Percentiles rank a stretch among this genome's conserved stretches.
These are phyloP conservation scores for Brienomyrus longianalis DNA, from an alignment of 2,113 vertebrate genomes.

Conservation along the genomic window DNA sequence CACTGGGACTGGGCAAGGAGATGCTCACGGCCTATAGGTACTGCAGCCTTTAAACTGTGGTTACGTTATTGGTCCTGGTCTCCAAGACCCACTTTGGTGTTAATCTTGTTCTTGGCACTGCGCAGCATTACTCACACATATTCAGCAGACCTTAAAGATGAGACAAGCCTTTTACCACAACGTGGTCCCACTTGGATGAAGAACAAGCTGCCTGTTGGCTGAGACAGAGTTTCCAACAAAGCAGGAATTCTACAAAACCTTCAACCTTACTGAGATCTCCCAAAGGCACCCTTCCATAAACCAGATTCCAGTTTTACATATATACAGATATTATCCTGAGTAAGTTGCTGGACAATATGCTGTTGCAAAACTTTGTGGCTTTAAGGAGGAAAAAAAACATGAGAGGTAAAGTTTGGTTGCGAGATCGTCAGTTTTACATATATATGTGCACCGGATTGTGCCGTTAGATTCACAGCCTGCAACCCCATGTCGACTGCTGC, in stretches of 20 bases:
- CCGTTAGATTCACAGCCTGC: background rate
- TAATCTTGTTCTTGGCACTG: background rate
- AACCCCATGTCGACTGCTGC: background rate
- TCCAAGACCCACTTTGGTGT: background rate
- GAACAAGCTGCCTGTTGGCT: background rate
- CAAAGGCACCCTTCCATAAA: background rate
- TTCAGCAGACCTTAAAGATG: background rate
- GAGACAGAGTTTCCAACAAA: background rate
- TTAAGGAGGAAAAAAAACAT: background rate
- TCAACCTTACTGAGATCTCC: background rate
- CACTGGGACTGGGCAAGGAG: background rate
- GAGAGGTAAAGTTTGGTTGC: background rate
- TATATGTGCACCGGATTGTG: background rate
- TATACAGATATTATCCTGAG: background rate
- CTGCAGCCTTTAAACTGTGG: background rate
- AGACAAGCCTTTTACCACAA: background rate
- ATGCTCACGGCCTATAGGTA: background rate
- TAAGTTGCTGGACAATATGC: background rate
- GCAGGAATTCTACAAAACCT: background rate
- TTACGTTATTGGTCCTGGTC: background rate
- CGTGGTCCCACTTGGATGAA: background rate
- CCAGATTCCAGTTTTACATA: background rate
- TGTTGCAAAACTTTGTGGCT: background rate
- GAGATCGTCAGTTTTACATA: background rate
- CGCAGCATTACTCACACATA: background rate